Base-by-base conservation (phyloP, 2,888 invertebrate species). In the Petrophora chlorosata region DNA sequence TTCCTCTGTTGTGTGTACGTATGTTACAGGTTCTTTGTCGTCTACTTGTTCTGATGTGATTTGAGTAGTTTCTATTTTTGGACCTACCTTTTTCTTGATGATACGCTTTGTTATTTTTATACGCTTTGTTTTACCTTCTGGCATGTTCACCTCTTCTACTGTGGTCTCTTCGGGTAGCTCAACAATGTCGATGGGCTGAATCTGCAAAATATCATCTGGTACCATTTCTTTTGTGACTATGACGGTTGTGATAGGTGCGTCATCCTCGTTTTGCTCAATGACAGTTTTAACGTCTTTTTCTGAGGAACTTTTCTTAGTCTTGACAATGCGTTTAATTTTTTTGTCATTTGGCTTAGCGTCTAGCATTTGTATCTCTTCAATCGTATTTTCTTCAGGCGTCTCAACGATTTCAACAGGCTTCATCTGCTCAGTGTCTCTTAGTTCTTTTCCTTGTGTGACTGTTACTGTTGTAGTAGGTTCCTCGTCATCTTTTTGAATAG, bases 291-390 rank as follows among this genome's bases (percentile, higher is more conserved):
- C 56, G 25, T 65, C 71, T 59, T 88, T 70, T 43, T 88, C n/a
- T n/a, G n/a, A 86, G 0, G 69, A 63, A 1, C 84, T 90, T 36
- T 77, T 81, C 47, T 70, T 76, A 33, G 83, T 85, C 57, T 82
- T 91, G 0, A 89, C 80, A 1, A 81, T 74, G 1, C 85, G 85
- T 50, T 81, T 91, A 4, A 83, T 87, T 0, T 76, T 76, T 2
- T 71, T 76, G n/a, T n/a, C n/a, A n/a, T n/a, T n/a, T n/a, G n/a
- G n/a, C n/a, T n/a, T n/a, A n/a, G n/a, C n/a, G n/a, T n/a, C n/a
- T n/a, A n/a, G n/a, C n/a, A n/a, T n/a, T n/a, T n/a, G n/a, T n/a
- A n/a, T n/a, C n/a, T n/a, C n/a, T n/a, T n/a, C n/a, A n/a, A n/a
- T n/a, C n/a, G n/a, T n/a, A n/a, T n/a, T n/a, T n/a, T n/a, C n/a